Evolutionary conservation across 2,888 invertebrate genomes (phyloP), one percentile per base, ranked within the genome.

Genomic region (Schrankia costaestrigalis): DNA sequence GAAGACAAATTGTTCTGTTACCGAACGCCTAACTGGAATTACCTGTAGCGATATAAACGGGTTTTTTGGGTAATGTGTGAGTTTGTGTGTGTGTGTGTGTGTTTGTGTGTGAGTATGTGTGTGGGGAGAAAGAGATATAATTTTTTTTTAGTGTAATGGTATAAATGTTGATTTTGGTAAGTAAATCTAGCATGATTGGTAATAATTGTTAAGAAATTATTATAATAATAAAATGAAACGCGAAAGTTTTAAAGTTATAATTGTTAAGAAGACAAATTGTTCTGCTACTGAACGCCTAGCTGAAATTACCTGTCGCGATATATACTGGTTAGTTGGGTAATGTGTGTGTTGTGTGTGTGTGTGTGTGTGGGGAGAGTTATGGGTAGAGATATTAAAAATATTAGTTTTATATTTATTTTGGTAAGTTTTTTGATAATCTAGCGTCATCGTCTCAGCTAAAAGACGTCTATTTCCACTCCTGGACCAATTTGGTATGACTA

Each of bases 1-100:
- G 17, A 15, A 15, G 17, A 15, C 64, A 78, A 77, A 77, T 78
- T 71, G 75, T 59, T 59, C 56, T 46, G 59, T 58, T 50, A 53
- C 52, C 47, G 54, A 47, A 56, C 64, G n/a, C 67, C 70, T 71
- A 72, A 72, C 71, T 63, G 71, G 45, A 63, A 70, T 61, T 68
- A 64, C 64, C 62, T 46, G 51, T 54, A 58, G 58, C 58, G 61
- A n/a, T n/a, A 53, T 63, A 63, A 71, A 56, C 59, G 60, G 66
- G 41, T 57, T 52, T 33, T 13, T n/a, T 25, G 24, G 12, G 11
- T 9, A n/a, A n/a, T n/a, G n/a, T n/a, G n/a, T n/a, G n/a, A n/a
- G n/a, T 3, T 4, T 6, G 17, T 4, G n/a, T n/a, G n/a, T n/a
- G n/a, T n/a, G n/a, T n/a, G n/a, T n/a, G n/a, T n/a, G n/a, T n/a